These are phyloP conservation scores for Andricus grossulariae DNA, from an alignment of 1,140 invertebrate genomes.

Conservation along the genomic window DNA sequence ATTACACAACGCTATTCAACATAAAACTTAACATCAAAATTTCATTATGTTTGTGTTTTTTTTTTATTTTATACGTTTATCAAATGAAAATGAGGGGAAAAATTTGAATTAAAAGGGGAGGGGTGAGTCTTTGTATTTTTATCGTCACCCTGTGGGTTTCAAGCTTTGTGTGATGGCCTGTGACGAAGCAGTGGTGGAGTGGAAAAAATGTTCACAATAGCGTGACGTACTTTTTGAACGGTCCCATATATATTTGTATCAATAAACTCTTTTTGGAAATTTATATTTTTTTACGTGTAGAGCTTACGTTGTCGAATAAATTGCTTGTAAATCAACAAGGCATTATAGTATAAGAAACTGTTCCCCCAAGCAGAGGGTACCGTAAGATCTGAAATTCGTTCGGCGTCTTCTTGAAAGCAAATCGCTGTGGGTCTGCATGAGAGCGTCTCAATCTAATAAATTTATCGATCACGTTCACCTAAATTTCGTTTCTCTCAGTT, in stretches of 20 bases:
- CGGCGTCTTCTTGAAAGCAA: constrained; percentile 14
- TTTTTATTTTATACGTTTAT: too few species aligned
- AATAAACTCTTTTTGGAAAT: constrained; percentile 4
- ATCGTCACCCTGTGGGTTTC: too few species aligned
- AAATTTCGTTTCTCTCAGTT: not conserved
- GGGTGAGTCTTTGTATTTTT: too few species aligned
- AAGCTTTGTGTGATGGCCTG: not conserved
- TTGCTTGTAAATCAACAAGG: constrained; percentile 23
- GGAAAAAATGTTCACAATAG: too few species aligned
- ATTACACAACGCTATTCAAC: too few species aligned
- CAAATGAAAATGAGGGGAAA: too few species aligned
- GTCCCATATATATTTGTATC: not conserved
- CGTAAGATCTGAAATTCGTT: constrained; percentile 10
- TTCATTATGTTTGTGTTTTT: too few species aligned
- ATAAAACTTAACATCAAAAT: too few species aligned
- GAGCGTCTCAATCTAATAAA: constrained; percentile 31
- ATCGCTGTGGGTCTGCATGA: constrained; percentile 16
- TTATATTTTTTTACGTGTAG: not conserved
- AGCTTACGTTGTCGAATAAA: constrained; percentile 13
- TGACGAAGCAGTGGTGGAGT: too few species aligned
- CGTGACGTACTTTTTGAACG: too few species aligned
- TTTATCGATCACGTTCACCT: not conserved
- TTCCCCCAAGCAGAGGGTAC: not conserved
- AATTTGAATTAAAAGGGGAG: too few species aligned
- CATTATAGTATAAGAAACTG: constrained; percentile 17